These are phyloP conservation scores for Gouania willdenowi DNA, from an alignment of 2,797 vertebrate species.

Conservation along the genomic window DNA sequence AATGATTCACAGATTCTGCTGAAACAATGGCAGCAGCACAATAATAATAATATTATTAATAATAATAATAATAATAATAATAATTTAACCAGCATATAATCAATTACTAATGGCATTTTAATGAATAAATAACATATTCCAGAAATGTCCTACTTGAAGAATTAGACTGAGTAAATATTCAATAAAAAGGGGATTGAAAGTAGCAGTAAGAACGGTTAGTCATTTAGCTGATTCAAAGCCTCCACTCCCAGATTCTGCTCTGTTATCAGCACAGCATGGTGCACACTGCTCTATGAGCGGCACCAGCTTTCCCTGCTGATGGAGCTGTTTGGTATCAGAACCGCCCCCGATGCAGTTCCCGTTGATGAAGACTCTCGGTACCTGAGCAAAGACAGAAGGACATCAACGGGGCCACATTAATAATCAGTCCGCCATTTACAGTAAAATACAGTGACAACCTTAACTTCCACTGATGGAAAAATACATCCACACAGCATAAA, in stretches of 20 bases:
- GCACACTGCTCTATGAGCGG: conserved; percentile 83
- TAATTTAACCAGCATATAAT: conserved; percentile 4
- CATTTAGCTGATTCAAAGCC: conserved; percentile 58
- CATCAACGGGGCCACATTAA: too few species aligned
- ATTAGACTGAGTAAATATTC: conserved; percentile 18
- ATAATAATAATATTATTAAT: conserved; percentile 25
- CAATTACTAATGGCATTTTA: conserved; percentile 12
- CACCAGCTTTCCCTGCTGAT: conserved; percentile 85
- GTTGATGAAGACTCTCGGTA: conserved; percentile 93
- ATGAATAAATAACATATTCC: conserved; percentile 36
- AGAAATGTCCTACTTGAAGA: conserved; percentile 9
- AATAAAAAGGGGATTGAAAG: conserved; percentile 36
- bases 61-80: conserved; percentile 6
- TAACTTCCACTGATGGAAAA: too few species aligned
- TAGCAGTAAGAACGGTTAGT: conserved; percentile 46
- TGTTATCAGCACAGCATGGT: conserved; percentile 59
- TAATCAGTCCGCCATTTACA: too few species aligned
- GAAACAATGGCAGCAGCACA: too few species aligned
- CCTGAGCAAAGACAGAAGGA: conserved; percentile 65
- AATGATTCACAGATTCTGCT: too few species aligned
- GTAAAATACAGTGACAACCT: too few species aligned
- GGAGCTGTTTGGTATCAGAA: conserved; percentile 84
- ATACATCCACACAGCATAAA: too few species aligned
- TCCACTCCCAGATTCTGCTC: conserved; percentile 60
- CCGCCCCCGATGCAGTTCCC: conserved; percentile 92